These are phyloP conservation scores for Chrysina gloriosa DNA, from an alignment of 2,888 invertebrate genomes.

Conservation along the genomic window DNA sequence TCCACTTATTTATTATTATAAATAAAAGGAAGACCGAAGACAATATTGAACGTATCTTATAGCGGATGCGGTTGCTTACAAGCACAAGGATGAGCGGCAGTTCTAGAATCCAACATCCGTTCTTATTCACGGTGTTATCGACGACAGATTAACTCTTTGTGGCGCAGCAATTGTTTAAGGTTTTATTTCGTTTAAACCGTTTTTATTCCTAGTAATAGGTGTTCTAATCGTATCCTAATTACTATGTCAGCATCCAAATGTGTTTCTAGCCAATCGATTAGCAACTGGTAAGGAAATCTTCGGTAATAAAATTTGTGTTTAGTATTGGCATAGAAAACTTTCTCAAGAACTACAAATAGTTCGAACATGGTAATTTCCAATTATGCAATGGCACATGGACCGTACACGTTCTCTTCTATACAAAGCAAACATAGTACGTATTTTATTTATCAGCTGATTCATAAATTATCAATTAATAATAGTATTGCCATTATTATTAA, in stretches of 20 bases:
- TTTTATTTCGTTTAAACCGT: neutral
- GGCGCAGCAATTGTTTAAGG: neutral
- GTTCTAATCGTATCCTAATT: too few species aligned
- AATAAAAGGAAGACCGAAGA: neutral
- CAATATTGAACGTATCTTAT: conserved; percentile 18
- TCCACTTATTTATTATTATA: too few species aligned
- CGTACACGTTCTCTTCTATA: neutral
- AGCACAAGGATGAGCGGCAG: conserved; percentile 11
- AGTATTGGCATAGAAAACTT: too few species aligned
- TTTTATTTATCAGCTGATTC: conserved; percentile 22
- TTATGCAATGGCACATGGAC: neutral
- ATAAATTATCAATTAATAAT: conserved; percentile 34
- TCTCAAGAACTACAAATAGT: too few species aligned
- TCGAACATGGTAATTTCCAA: too few species aligned
- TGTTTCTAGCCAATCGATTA: too few species aligned
- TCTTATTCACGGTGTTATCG: conserved; percentile 1
- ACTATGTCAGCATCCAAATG: too few species aligned
- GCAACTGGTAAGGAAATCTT: too few species aligned
- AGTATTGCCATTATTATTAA: conserved; percentile 23
- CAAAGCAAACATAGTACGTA: conserved; percentile 14
- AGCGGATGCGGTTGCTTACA: conserved; percentile 24
- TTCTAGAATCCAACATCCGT: conserved; percentile 22
- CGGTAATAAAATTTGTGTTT: too few species aligned
- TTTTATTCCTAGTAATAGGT: neutral
- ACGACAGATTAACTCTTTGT: conserved; percentile 15